A percentile compares a stretch with the other conserved stretches of the same genome.
Evolutionary conservation across 2,113 vertebrate species (phyloP).

Genomic region (Heliornis fulica): DNA sequence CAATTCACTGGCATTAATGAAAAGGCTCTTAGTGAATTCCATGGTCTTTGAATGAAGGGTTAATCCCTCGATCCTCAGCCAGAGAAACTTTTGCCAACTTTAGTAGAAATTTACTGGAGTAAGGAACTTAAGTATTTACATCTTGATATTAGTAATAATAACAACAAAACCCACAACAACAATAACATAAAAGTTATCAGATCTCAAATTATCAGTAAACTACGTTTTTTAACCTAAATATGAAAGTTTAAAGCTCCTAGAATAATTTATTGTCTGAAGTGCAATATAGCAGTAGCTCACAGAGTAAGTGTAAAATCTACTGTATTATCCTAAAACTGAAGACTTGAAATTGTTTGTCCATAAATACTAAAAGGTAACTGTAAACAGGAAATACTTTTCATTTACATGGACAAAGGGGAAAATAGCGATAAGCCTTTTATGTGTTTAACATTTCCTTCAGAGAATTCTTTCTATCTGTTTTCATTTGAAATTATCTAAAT

Average conservation of each 20-base stretch:
- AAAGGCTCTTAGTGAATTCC: conserved; percentile 30
- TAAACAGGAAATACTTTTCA: background rate
- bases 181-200: background rate
- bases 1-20: background rate
- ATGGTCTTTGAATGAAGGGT: background rate
- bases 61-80: background rate
- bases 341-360: background rate
- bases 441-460: background rate
- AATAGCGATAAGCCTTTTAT: background rate
- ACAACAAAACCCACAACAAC: no score
- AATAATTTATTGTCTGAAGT: background rate
- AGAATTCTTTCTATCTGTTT: background rate
- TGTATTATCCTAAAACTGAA: background rate
- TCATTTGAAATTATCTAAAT: background rate
- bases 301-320: background rate
- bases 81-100: background rate
- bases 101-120: background rate
- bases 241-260: background rate
- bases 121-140: background rate
- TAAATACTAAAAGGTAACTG: background rate
- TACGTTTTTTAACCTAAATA: background rate
- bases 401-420: background rate
- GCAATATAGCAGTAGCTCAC: background rate
- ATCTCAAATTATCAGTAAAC: background rate
- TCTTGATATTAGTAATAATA: background rate